A percentile compares a stretch with the other conserved stretches of the same genome.
Conservation (phyloP, 2,113 vertebrate species). For the Sialia sialis region DNA sequence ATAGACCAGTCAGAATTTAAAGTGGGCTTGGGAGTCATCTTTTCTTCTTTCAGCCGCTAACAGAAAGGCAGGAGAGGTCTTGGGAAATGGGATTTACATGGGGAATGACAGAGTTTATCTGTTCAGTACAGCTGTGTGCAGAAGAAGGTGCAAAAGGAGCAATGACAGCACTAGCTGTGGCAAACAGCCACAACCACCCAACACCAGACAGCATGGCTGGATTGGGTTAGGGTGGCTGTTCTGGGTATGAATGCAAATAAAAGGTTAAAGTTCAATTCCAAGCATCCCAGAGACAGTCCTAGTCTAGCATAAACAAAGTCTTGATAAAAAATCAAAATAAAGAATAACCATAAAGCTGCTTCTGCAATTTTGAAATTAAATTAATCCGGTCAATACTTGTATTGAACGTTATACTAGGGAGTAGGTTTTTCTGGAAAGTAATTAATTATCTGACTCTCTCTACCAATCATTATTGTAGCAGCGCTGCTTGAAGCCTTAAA, state of each 20-base stretch:
- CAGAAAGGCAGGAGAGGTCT: neutral
- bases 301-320: neutral
- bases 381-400: neutral
- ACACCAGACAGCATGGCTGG: accelerated
- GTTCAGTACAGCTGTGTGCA: accelerated
- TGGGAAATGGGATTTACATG: neutral
- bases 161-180: neutral
- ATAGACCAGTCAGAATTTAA: neutral
- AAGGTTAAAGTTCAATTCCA: neutral
- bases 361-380: neutral
- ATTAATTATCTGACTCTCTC: neutral
- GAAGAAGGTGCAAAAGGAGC: neutral
- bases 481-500: neutral
- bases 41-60: neutral
- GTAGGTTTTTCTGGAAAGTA: neutral
- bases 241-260: neutral
- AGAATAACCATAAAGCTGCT: neutral
- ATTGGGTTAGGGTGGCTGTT: neutral
- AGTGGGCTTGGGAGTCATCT: accelerated
- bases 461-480: neutral
- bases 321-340: neutral
- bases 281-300: neutral
- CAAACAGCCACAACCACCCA: neutral
- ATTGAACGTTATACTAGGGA: neutral
- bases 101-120: neutral